Conservation (phyloP, 2,888 invertebrate species). For the Ommatoiulus sabulosus region DNA sequence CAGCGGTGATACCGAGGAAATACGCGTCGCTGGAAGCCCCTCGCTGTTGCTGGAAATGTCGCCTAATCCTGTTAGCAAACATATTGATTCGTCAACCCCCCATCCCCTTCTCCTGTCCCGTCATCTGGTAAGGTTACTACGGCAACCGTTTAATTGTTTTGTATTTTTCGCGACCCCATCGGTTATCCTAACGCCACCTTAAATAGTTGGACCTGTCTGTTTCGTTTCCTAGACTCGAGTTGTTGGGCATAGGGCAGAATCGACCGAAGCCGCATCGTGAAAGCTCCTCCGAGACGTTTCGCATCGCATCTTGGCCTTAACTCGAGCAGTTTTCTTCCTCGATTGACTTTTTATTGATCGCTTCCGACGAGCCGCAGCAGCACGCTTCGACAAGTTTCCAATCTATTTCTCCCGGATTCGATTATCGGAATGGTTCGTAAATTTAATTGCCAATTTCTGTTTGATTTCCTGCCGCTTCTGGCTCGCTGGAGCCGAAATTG, state of each 20-base stretch:
- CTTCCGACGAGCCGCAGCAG: neutral
- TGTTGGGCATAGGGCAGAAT: neutral
- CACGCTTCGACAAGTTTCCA: conserved; percentile 9
- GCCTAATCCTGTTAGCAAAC: neutral
- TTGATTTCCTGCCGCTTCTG: neutral
- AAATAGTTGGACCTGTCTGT: conserved; percentile 41
- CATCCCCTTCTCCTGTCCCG: neutral
- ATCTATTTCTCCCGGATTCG: conserved; percentile 1
- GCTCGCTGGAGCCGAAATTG: neutral
- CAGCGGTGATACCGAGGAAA: neutral
- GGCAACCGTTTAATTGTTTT: conserved; percentile 47
- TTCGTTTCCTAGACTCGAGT: neutral
- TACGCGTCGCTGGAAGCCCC: neutral
- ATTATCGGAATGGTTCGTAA: conserved; percentile 18
- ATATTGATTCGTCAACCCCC: neutral
- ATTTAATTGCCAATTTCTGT: neutral
- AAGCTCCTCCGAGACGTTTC: neutral
- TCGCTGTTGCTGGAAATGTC: neutral
- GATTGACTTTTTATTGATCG: conserved; percentile 3
- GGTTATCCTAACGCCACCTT: conserved; percentile 31
- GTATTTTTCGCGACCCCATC: conserved; percentile 19
- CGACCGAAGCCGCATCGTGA: neutral
- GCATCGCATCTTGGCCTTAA: neutral
- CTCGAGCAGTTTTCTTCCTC: neutral
- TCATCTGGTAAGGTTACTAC: conserved; percentile 29